Evolutionary conservation across 2,797 vertebrate species (phyloP).

Genomic region (Microtus obscurus): DNA sequence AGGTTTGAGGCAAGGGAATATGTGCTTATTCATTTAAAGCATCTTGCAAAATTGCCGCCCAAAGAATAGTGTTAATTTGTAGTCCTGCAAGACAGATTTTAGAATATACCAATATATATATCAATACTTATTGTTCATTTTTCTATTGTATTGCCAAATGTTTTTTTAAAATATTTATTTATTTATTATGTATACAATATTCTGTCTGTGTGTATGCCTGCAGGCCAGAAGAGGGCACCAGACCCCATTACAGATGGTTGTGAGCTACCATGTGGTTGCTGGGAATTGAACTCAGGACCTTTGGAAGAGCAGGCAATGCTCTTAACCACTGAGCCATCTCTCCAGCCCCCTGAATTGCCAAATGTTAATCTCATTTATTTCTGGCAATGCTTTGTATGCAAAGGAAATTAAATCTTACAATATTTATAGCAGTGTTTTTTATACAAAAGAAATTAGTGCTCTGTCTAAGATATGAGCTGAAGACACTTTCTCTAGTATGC

Average conservation of each 20-base stretch:
- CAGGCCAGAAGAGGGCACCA: no score
- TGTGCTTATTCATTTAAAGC: neutral
- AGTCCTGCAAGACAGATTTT: neutral
- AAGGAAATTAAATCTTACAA: neutral
- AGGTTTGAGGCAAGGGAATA: no score
- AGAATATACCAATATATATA: slow-evolving; percentile 29
- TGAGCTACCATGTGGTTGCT: no score
- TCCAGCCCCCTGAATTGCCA: no score
- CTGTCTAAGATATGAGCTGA: slow-evolving; percentile 37
- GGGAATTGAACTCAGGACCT: no score
- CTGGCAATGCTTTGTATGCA: slow-evolving; percentile 21
- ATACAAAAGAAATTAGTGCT: neutral
- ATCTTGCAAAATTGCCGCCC: neutral
- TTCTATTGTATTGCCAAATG: neutral
- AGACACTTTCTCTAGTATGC: neutral
- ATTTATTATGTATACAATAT: no score
- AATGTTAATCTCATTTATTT: slow-evolving; percentile 42
- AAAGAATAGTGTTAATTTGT: neutral
- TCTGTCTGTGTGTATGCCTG: no score
- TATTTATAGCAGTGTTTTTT: neutral
- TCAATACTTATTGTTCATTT: neutral
- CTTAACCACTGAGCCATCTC: no score
- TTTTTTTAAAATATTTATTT: no score
- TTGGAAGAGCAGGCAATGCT: no score
- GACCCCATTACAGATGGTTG: no score